These are phyloP conservation scores for Ormyrus thymus DNA, from an alignment of 2,888 invertebrate genomes.

Conservation along the genomic window DNA sequence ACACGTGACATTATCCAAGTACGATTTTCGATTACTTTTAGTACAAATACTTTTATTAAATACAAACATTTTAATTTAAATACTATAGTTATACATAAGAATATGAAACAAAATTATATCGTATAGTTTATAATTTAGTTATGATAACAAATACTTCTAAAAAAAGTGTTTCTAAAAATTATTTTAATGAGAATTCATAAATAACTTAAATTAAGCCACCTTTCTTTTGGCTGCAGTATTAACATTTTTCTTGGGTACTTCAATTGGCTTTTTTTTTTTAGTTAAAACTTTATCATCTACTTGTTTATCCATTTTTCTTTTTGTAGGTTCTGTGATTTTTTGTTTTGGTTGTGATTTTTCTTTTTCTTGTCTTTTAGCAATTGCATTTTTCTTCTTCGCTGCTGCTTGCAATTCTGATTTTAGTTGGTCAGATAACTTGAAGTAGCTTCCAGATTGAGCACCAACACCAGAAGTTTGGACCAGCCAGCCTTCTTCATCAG, in stretches of 20 bases:
- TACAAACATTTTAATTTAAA: conserved; percentile 2
- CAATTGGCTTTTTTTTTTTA: not conserved
- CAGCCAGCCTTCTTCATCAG: conserved; percentile 43
- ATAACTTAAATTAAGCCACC: conserved; percentile 9
- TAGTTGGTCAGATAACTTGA: conserved; percentile 27
- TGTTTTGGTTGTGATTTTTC: not conserved
- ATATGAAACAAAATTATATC: conserved; percentile 24
- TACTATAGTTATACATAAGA: not conserved
- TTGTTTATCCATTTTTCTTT: conserved; percentile 13
- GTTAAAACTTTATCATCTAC: not conserved
- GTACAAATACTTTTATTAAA: not conserved
- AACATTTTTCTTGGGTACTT: conserved; percentile 24
- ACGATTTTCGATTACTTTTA: not conserved
- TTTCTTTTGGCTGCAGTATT: conserved; percentile 36
- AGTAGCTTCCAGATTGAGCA: conserved; percentile 42
- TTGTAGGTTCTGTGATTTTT: not conserved
- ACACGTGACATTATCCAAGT: no score
- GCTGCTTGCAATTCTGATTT: not conserved
- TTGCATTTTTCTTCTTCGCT: not conserved
- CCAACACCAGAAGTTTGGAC: conserved; percentile 35
- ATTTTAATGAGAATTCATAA: conserved; percentile 12
- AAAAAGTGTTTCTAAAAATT: conserved; percentile 1
- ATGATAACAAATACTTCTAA: not conserved
- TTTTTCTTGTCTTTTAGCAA: not conserved
- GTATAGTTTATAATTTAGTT: conserved; percentile 18